These are phyloP conservation scores for Ictalurus furcatus DNA, from an alignment of 2,113 vertebrate species.

Conservation along the genomic window DNA sequence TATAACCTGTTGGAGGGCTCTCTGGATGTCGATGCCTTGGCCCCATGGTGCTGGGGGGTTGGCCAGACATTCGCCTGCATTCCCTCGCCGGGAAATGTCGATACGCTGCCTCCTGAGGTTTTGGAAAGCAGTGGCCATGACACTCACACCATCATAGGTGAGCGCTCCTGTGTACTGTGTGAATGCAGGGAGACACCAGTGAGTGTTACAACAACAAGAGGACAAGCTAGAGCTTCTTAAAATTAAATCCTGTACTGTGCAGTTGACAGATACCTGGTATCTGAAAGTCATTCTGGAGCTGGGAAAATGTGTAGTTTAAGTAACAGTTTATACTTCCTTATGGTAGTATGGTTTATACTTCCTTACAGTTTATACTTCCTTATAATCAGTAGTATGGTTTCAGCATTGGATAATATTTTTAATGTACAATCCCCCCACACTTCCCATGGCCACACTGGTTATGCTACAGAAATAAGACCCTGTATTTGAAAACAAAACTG, in stretches of 20 bases:
- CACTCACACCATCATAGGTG: constrained; percentile 90
- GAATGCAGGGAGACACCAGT: neutral
- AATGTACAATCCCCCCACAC: neutral
- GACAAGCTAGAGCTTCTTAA: neutral
- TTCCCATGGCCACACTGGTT: neutral
- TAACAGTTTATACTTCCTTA: too few relatives aligned
- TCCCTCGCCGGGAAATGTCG: constrained; percentile 93
- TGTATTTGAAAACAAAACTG: too few relatives aligned
- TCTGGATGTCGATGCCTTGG: constrained; percentile 97
- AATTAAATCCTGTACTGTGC: neutral
- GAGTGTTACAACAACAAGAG: neutral
- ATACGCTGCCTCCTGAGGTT: constrained; percentile 91
- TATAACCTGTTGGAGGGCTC: constrained; percentile 91
- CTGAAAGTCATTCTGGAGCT: neutral
- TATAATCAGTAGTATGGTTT: neutral
- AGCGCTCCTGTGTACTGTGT: constrained; percentile 92
- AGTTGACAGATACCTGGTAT: neutral
- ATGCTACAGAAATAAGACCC: neutral
- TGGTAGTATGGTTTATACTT: neutral
- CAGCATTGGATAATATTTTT: neutral
- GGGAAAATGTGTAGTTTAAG: neutral
- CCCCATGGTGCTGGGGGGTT: constrained; percentile 97
- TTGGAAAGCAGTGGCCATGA: constrained; percentile 94
- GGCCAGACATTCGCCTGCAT: constrained; percentile 94
- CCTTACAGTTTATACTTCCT: too few relatives aligned